A percentile compares a stretch with the other conserved stretches of the same genome.
Conservation (phyloP, 64 coral and sea anemone species). For the Pocillopora damicornis region DNA sequence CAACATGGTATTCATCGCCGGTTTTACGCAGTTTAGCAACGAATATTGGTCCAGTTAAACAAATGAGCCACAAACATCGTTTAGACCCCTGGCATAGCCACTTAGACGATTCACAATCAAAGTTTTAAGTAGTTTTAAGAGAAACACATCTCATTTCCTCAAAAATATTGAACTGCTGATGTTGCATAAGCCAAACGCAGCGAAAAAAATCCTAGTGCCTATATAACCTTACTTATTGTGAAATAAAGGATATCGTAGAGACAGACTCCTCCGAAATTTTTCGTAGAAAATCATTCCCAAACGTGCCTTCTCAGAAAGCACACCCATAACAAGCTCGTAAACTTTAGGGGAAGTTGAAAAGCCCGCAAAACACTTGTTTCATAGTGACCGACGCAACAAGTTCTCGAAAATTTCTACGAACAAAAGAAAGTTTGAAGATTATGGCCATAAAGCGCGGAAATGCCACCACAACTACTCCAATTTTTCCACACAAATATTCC, state of each 20-base stretch:
- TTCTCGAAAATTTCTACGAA: constrained; percentile 31
- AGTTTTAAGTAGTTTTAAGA: constrained; percentile 43
- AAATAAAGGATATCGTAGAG: constrained; percentile 17
- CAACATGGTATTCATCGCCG: constrained; percentile 3
- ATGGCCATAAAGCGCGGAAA: constrained; percentile 24
- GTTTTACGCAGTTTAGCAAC: not conserved
- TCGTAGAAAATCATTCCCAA: not conserved
- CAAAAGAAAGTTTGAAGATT: constrained; percentile 45
- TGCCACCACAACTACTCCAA: constrained; percentile 21
- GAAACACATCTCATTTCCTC: constrained; percentile 27
- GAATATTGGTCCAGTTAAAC: constrained; percentile 41
- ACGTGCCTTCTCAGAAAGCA: not conserved
- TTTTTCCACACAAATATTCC: constrained; percentile 19
- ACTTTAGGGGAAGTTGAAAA: not conserved
- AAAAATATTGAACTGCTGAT: constrained; percentile 41
- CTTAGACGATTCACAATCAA: constrained; percentile 38
- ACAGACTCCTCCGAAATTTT: constrained; percentile 11
- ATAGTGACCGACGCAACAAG: constrained; percentile 63
- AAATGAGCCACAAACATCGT: constrained; percentile 39
- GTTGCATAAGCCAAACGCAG: constrained; percentile 20
- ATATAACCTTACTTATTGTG: constrained; percentile 10
- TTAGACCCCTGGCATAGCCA: constrained; percentile 32
- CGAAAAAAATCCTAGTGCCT: not conserved
- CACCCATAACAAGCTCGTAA: constrained; percentile 2
- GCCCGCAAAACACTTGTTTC: constrained; percentile 19